phyloP scores from a whole-genome alignment of 2,113 vertebrate species.

The Riparia riparia region DNA sequence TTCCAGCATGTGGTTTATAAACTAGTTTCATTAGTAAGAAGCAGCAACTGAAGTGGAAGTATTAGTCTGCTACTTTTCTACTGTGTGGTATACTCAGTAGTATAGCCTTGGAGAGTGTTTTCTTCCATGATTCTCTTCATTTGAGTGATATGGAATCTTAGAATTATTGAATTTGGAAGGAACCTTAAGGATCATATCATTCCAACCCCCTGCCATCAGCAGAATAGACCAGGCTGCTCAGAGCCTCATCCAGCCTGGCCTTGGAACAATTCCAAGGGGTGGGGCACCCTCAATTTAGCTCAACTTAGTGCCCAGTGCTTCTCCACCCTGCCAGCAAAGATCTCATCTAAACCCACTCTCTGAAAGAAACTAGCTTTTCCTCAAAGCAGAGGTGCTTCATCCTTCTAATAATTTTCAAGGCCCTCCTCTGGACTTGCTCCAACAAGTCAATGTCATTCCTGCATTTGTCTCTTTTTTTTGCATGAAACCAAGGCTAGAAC shows the following conservation, averaged over 20 bases:
- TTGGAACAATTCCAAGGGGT: neutral
- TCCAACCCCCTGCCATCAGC: rapidly evolving
- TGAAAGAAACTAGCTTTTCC: neutral
- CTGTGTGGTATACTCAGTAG: neutral
- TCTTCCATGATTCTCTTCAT: neutral
- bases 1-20: neutral
- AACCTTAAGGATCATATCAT: neutral
- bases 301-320: neutral
- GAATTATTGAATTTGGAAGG: neutral
- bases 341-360: neutral
- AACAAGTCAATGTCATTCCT: neutral
- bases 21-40: neutral
- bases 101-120: neutral
- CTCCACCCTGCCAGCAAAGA: neutral
- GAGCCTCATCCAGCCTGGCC: neutral
- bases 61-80: neutral
- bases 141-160: neutral
- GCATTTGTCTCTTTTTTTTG: neutral
- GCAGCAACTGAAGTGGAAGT: neutral
- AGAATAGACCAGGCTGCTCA: neutral
- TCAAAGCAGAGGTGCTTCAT: neutral
- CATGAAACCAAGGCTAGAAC: neutral
- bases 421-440: neutral
- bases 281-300: neutral
- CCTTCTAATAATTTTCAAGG: neutral